These are phyloP conservation scores for Lasiommata megera DNA, from an alignment of 2,888 invertebrate genomes.

Conservation along the genomic window DNA sequence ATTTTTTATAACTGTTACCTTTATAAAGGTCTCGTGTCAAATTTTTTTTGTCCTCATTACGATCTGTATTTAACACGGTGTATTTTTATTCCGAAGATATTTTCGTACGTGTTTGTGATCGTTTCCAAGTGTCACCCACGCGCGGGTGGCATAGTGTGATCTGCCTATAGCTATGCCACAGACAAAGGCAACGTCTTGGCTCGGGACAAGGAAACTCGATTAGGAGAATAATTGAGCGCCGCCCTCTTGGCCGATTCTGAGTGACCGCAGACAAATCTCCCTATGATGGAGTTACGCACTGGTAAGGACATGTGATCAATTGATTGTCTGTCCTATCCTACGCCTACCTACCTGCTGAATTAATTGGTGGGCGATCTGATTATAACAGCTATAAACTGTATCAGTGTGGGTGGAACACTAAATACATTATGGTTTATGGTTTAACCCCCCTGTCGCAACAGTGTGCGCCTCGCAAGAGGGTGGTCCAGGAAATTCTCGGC, in stretches of 20 bases:
- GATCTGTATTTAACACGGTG: no score
- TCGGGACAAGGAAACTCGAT: slow-evolving; percentile 55
- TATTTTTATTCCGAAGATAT: no score
- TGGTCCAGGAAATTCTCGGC: no score
- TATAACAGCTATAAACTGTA: neutral
- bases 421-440: neutral
- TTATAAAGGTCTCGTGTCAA: no score
- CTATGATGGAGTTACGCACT: slow-evolving; percentile 20
- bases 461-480: no score
- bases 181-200: slow-evolving; percentile 31
- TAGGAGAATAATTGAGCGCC: slow-evolving; percentile 48
- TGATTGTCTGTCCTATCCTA: slow-evolving; percentile 15
- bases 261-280: slow-evolving; percentile 35
- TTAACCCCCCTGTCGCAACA: neutral
- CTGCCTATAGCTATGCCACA: no score
- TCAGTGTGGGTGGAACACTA: neutral
- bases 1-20: no score
- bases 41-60: no score
- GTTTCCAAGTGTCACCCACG: no score
- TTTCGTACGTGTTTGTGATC: no score
- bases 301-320: slow-evolving; percentile 26
- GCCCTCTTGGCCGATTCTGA: slow-evolving; percentile 37
- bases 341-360: neutral
- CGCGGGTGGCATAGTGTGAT: no score
- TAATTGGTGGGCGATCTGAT: neutral